A percentile compares a stretch with the other conserved stretches of the same genome.
Evolutionary conservation across 2,888 invertebrate species (phyloP).

Genomic region (Bedellia somnulentella): DNA sequence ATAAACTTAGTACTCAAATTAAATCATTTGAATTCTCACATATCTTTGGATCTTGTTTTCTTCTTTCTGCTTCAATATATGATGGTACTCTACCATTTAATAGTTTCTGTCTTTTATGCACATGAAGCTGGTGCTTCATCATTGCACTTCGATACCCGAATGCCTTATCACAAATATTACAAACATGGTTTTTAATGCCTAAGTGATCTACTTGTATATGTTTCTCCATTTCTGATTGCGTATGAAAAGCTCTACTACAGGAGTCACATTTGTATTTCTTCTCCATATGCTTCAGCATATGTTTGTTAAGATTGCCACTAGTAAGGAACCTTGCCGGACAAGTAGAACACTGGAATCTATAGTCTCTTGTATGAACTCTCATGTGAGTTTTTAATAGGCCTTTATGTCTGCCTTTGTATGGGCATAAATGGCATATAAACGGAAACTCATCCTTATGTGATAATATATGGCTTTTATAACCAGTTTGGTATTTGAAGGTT

Average conservation of each 20-base stretch:
- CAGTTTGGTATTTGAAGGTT: neutral
- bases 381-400: constrained; percentile 30
- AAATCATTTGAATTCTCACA: too few relatives aligned
- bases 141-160: constrained; percentile 29
- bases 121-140: constrained; percentile 31
- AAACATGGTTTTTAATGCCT: constrained; percentile 27
- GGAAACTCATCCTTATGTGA: constrained; percentile 24
- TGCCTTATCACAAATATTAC: constrained; percentile 27
- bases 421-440: constrained; percentile 26
- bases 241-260: constrained; percentile 27
- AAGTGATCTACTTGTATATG: constrained; percentile 30
- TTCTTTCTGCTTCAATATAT: constrained; percentile 28
- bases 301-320: constrained; percentile 31
- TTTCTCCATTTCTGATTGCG: constrained; percentile 22
- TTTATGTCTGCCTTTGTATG: constrained; percentile 26
- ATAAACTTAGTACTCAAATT: too few relatives aligned
- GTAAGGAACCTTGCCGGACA: constrained; percentile 27
- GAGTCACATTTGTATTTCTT: constrained; percentile 26
- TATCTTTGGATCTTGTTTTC: constrained; percentile 8
- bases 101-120: constrained; percentile 35
- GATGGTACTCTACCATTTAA: constrained; percentile 31
- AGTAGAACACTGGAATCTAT: constrained; percentile 29
- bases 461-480: constrained; percentile 1
- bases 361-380: constrained; percentile 28
- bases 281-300: constrained; percentile 29